Evolutionary conservation across 2,113 vertebrate species (phyloP).

Genomic region (Leptosomus discolor): DNA sequence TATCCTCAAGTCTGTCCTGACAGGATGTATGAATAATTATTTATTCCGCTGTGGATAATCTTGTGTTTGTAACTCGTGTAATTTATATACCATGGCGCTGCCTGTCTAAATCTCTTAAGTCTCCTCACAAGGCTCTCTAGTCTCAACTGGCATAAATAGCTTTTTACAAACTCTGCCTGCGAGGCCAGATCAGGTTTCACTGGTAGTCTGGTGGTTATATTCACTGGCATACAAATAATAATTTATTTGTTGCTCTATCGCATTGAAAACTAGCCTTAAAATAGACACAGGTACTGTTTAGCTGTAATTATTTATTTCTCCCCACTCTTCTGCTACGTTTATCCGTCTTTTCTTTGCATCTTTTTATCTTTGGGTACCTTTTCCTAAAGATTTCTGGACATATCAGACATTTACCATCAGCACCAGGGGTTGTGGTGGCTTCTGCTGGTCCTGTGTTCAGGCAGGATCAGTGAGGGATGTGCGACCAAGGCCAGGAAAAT

Average conservation of each 20-base stretch:
- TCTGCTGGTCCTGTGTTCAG: not conserved
- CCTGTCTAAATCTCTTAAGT: constrained; percentile 40
- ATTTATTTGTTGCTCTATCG: not conserved
- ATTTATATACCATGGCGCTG: constrained; percentile 27
- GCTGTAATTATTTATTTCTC: not conserved
- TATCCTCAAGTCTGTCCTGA: constrained; percentile 7
- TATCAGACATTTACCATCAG: not conserved
- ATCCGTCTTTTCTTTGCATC: not conserved
- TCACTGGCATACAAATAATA: not conserved
- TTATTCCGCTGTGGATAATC: constrained; percentile 48
- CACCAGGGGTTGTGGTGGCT: not conserved
- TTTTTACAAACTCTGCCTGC: not conserved
- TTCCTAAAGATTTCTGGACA: not conserved
- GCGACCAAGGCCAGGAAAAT: accelerated
- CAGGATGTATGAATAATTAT: constrained; percentile 60
- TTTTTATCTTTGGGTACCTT: not conserved
- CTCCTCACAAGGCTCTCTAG: constrained; percentile 14
- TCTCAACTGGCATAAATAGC: not conserved
- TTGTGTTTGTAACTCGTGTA: constrained; percentile 36
- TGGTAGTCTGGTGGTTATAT: not conserved
- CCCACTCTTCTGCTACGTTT: not conserved
- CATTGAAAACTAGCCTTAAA: not conserved
- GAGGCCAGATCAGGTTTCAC: not conserved
- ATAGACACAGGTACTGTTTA: not conserved
- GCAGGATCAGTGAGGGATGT: not conserved